phyloP scores from a whole-genome alignment of 2,888 invertebrate genomes.

The Acrobasis repandana region DNA sequence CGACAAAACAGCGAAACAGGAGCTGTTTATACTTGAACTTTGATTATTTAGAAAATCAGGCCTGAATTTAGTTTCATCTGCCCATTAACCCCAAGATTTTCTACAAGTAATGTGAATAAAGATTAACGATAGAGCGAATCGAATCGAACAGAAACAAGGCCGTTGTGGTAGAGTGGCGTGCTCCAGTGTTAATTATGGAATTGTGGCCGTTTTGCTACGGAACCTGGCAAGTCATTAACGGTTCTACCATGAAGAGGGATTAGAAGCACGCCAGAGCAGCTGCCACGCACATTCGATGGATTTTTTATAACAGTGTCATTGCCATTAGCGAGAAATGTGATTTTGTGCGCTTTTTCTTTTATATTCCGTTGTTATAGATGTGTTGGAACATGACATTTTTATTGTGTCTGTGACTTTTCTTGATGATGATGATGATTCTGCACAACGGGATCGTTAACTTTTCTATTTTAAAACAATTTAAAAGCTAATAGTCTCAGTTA shows the following conservation, averaged over 20 bases:
- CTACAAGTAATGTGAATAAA: conserved; percentile 66
- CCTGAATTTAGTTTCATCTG: too few species aligned
- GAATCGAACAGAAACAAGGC: conserved; percentile 78
- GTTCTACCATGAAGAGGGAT: conserved; percentile 52
- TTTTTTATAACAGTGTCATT: conserved; percentile 22
- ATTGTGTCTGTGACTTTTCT: neutral
- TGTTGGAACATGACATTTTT: neutral
- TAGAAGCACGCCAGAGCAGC: conserved; percentile 52
- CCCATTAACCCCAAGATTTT: conserved; percentile 58
- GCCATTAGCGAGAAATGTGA: conserved; percentile 5
- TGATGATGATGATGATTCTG: neutral
- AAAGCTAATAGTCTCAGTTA: too few species aligned
- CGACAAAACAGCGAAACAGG: conserved; percentile 30
- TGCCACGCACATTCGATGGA: conserved; percentile 50
- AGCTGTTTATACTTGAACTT: conserved; percentile 61
- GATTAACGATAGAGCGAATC: conserved; percentile 70
- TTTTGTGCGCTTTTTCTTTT: conserved; percentile 1
- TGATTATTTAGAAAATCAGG: conserved; percentile 27
- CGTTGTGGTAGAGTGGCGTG: conserved; percentile 64
- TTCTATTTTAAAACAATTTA: neutral
- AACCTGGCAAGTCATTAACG: conserved; percentile 59
- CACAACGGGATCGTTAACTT: neutral
- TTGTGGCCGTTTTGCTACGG: conserved; percentile 59
- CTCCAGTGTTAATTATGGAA: conserved; percentile 71
- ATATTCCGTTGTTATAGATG: neutral